Percentiles rank a stretch among this genome's conserved stretches.
Evolutionary conservation across 2,888 invertebrate species (phyloP).

Genomic region (Heliconius cydno): DNA sequence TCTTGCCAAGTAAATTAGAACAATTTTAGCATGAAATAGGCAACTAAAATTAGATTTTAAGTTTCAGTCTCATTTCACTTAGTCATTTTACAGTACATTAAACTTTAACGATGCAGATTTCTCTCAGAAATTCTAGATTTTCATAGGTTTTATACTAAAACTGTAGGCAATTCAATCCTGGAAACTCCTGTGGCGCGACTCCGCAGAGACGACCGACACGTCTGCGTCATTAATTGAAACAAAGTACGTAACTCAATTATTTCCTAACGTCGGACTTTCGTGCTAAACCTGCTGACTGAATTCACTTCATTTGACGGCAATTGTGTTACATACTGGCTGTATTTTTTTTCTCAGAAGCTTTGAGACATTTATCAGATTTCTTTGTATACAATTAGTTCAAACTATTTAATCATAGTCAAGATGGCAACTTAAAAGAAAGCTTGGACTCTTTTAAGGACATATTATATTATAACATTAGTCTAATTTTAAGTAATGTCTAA

Average conservation of each 20-base stretch:
- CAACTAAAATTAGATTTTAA: constrained; percentile 20
- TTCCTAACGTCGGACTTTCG: constrained; percentile 50
- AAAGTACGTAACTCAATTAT: constrained; percentile 58
- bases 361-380: constrained; percentile 25
- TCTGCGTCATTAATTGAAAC: constrained; percentile 56
- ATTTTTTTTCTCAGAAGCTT: constrained; percentile 28
- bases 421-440: no score
- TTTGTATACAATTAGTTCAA: no score
- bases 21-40: constrained; percentile 9
- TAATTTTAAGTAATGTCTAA: no score
- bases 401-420: no score
- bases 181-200: constrained; percentile 33
- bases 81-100: constrained; percentile 14
- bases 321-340: constrained; percentile 45
- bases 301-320: constrained; percentile 52
- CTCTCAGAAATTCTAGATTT: constrained; percentile 16
- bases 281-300: constrained; percentile 49
- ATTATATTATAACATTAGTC: no score
- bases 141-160: constrained; percentile 33
- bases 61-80: constrained; percentile 15
- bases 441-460: no score
- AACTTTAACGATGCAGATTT: constrained; percentile 5
- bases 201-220: constrained; percentile 47
- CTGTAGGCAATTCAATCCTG: constrained; percentile 26
- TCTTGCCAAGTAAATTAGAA: background rate